Conservation (phyloP, 2,113 vertebrate genomes). For the Cairina moschata region DNA sequence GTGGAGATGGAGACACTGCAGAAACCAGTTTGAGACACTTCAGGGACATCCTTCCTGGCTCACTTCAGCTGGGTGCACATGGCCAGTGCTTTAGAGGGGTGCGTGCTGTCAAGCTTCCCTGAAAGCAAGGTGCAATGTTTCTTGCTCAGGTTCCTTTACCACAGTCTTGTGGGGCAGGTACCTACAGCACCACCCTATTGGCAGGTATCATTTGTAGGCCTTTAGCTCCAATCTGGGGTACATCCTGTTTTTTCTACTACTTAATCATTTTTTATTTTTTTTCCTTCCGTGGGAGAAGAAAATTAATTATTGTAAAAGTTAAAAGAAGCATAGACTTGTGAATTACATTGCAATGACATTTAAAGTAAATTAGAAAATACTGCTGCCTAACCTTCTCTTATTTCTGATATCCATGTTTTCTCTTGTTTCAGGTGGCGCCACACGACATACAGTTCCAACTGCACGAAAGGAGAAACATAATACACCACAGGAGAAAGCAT, state of each 20-base stretch:
- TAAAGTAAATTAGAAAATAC: not conserved
- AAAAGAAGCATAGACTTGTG: not conserved
- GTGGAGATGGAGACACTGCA: not conserved
- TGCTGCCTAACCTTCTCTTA: not conserved
- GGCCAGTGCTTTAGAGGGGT: not conserved
- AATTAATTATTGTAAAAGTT: not conserved
- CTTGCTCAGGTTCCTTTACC: not conserved
- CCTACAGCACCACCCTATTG: not conserved
- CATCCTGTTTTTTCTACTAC: not conserved
- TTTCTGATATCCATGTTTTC: not conserved
- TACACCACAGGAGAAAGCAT: not conserved
- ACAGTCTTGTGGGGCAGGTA: rapidly evolving
- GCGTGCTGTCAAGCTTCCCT: not conserved
- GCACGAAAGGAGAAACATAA: not conserved
- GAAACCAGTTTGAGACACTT: not conserved
- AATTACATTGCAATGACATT: not conserved
- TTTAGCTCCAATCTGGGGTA: not conserved
- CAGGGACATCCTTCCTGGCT: not conserved
- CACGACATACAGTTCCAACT: not conserved
- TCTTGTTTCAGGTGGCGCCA: not conserved
- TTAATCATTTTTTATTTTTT: not conserved
- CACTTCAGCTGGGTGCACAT: too few relatives aligned
- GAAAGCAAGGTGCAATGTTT: not conserved
- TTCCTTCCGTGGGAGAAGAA: not conserved
- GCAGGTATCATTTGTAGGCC: not conserved